Percentiles rank a stretch among this genome's conserved stretches.
phyloP scores from a whole-genome alignment of 2,113 vertebrate species.

The Beaufortia kweichowensis region DNA sequence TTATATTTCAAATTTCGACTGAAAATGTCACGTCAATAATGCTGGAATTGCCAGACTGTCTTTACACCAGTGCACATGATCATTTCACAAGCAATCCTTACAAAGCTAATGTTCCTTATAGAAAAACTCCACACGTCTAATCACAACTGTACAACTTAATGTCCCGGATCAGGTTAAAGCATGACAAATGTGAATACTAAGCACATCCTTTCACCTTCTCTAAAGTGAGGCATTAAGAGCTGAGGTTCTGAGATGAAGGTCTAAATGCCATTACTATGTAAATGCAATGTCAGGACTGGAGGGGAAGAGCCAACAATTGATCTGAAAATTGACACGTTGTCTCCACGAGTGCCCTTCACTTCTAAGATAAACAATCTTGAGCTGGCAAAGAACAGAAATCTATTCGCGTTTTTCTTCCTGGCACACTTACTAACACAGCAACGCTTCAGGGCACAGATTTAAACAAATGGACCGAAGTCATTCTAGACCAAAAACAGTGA shows the following conservation, averaged over 20 bases:
- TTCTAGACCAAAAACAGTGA: neutral
- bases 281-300: slow-evolving; percentile 72
- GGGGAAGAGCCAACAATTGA: slow-evolving; percentile 74
- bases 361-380: slow-evolving; percentile 54
- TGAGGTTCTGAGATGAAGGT: slow-evolving; percentile 59
- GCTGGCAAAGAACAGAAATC: slow-evolving; percentile 34
- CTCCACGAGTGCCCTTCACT: slow-evolving; percentile 61
- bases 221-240: slow-evolving; percentile 45
- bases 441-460: slow-evolving; percentile 16
- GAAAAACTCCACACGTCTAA: too few species aligned
- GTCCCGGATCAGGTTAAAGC: too few species aligned
- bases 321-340: slow-evolving; percentile 76
- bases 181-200: slow-evolving; percentile 4
- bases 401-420: slow-evolving; percentile 13
- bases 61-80: too few species aligned
- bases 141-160: too few species aligned
- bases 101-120: too few species aligned
- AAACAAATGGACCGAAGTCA: slow-evolving; percentile 2
- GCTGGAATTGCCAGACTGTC: too few species aligned
- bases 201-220: slow-evolving; percentile 44
- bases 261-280: slow-evolving; percentile 75
- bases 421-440: slow-evolving; percentile 24
- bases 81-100: too few species aligned
- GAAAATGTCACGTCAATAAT: too few species aligned
- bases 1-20: too few species aligned